Conservation (phyloP, 2,797 vertebrate species). For the Vespertilio murinus region DNA sequence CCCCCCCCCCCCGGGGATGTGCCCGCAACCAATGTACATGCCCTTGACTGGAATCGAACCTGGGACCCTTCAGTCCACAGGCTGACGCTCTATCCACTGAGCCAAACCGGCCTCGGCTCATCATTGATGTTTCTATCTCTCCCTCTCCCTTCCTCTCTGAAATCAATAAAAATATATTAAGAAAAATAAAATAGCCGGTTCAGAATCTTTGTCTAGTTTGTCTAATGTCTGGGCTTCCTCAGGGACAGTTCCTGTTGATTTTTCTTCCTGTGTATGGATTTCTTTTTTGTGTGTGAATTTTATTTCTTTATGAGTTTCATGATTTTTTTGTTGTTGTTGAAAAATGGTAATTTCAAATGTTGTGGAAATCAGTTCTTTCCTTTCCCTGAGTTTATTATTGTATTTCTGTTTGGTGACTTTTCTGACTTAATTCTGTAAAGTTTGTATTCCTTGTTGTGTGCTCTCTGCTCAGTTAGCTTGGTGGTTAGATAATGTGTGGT, state of each 20-base stretch:
- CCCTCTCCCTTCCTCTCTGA: no score
- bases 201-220: neutral
- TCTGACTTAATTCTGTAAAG: neutral
- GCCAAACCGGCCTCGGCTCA: no score
- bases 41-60: no score
- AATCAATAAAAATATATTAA: no score
- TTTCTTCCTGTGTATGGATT: neutral
- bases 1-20: no score
- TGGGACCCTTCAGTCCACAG: no score
- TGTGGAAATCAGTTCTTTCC: neutral
- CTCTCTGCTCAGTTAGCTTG: neutral
- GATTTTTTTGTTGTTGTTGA: no score
- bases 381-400: neutral
- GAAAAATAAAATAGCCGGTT: neutral
- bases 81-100: no score
- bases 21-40: no score
- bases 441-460: neutral
- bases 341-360: neutral
- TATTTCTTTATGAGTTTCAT: neutral
- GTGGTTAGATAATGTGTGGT: slow-evolving; percentile 1
- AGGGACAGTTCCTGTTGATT: neutral
- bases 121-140: no score
- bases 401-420: neutral
- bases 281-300: neutral
- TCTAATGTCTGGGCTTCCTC: neutral